phyloP scores from a whole-genome alignment of 2,888 invertebrate genomes.

The Diarsia mendica region DNA sequence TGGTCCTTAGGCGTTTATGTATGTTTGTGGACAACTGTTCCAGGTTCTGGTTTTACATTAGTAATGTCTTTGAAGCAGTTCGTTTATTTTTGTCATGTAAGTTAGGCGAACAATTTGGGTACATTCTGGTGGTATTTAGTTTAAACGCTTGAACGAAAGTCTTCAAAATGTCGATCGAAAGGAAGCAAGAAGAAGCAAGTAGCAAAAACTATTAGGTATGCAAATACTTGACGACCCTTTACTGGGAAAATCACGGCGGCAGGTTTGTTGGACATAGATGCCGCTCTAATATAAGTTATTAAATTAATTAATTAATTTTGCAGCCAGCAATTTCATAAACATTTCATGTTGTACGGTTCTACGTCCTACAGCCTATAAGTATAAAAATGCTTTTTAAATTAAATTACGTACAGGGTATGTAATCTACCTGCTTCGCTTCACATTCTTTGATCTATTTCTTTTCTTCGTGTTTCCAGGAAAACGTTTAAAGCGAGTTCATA shows the following conservation, averaged over 20 bases:
- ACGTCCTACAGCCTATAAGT: background rate
- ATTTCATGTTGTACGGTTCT: slow-evolving; percentile 1
- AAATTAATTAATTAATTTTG: slow-evolving; percentile 43
- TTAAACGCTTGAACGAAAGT: background rate
- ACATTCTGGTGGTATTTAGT: background rate
- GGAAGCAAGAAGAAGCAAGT: background rate
- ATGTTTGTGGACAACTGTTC: background rate
- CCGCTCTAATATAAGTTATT: slow-evolving; percentile 2
- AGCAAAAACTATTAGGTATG: background rate
- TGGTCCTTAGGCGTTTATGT: background rate
- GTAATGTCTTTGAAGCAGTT: background rate
- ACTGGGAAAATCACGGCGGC: background rate
- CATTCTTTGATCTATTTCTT: slow-evolving; percentile 59
- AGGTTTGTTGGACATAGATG: slow-evolving; percentile 10
- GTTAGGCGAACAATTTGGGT: too few relatives aligned
- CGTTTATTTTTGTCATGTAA: background rate
- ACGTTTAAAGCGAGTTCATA: slow-evolving; percentile 38
- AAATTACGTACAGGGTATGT: slow-evolving; percentile 5
- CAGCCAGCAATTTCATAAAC: slow-evolving; percentile 18
- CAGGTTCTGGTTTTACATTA: background rate
- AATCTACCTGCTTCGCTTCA: slow-evolving; percentile 11
- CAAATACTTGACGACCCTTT: background rate
- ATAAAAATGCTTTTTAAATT: slow-evolving; percentile 25
- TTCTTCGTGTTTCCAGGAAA: slow-evolving; percentile 33
- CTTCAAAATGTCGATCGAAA: background rate